These are phyloP conservation scores for Tinamus major DNA, from an alignment of 2,797 vertebrate species.

Conservation along the genomic window DNA sequence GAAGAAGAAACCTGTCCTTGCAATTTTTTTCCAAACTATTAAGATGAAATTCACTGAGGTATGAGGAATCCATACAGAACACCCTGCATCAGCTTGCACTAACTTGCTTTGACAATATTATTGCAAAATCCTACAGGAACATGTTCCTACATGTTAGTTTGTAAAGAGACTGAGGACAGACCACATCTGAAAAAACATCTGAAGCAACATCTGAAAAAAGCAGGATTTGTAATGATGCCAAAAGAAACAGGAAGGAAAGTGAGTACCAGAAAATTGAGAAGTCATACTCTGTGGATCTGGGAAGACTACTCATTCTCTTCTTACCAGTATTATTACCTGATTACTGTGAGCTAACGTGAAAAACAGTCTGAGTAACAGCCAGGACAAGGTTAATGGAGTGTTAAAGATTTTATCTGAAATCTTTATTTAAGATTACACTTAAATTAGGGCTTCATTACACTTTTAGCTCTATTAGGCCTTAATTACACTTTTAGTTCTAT, in stretches of 20 bases:
- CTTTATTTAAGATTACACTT: too few species aligned
- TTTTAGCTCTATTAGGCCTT: background rate
- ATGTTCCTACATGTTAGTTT: background rate
- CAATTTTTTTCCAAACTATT: background rate
- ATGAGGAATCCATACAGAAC: background rate
- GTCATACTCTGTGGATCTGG: background rate
- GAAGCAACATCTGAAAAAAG: background rate
- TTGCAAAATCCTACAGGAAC: background rate
- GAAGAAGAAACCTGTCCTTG: background rate
- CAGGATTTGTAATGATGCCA: background rate
- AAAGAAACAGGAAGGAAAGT: background rate
- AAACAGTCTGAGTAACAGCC: background rate
- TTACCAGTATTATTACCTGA: background rate
- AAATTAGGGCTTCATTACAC: background rate
- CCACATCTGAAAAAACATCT: too few species aligned
- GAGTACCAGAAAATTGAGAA: background rate
- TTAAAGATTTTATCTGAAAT: background rate
- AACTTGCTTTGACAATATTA: background rate
- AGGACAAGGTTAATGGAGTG: background rate
- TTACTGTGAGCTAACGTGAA: background rate
- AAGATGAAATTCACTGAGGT: background rate
- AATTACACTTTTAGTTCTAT: background rate
- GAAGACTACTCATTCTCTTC: background rate
- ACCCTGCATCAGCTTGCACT: background rate
- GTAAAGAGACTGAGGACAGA: background rate